A percentile compares a stretch with the other conserved stretches of the same genome.
phyloP scores from a whole-genome alignment of 2,113 vertebrate genomes.

The Ictalurus furcatus region DNA sequence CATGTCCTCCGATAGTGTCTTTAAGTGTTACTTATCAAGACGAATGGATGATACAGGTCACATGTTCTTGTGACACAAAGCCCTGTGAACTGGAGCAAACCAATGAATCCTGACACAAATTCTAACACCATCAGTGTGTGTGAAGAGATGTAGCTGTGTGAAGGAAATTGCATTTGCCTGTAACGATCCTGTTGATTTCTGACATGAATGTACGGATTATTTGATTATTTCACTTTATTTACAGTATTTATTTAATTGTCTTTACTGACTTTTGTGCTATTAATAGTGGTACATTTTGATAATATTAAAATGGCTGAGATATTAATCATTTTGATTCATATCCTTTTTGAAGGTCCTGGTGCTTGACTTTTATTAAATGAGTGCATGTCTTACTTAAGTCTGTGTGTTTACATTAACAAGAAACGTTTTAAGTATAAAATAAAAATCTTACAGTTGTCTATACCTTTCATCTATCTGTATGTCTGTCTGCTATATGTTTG shows the following conservation, averaged over 20 bases:
- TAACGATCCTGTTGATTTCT: neutral
- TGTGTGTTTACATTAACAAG: neutral
- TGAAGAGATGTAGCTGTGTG: neutral
- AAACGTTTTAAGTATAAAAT: neutral
- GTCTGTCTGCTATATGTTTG: neutral
- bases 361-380: neutral
- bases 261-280: neutral
- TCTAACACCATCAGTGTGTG: neutral
- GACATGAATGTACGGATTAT: neutral
- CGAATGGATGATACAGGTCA: neutral
- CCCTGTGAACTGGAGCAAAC: neutral
- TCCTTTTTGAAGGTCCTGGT: neutral
- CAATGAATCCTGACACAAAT: neutral
- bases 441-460: neutral
- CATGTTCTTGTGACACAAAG: neutral
- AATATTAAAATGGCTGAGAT: neutral
- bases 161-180: neutral
- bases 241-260: neutral
- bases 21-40: constrained; percentile 16
- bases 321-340: neutral
- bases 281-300: neutral
- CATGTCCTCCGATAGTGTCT: neutral
- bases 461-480: neutral
- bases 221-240: neutral
- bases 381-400: neutral